Conservation (phyloP, 2,113 vertebrate species). For the Phodopus roborovskii region DNA sequence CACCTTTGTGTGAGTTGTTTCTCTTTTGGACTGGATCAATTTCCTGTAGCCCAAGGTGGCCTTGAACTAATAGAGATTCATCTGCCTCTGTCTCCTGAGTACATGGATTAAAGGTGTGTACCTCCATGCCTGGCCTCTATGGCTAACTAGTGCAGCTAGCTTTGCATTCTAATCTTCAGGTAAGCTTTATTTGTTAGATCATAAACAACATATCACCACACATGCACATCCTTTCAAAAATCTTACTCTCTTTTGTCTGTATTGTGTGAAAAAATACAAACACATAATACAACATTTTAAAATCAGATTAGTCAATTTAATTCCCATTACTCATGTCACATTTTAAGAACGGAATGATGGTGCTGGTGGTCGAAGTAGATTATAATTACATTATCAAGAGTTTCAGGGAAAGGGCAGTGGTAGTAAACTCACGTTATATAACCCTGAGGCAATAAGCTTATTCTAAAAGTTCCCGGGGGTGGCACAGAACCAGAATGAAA, state of each 20-base stretch:
- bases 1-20: too few relatives aligned
- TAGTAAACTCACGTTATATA: background rate
- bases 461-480: background rate
- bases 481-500: background rate
- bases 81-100: too few relatives aligned
- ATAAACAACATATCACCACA: too few relatives aligned
- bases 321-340: background rate
- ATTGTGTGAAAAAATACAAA: background rate
- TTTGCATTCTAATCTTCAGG: too few relatives aligned
- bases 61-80: too few relatives aligned
- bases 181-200: too few relatives aligned
- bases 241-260: background rate
- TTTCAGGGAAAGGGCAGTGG: background rate
- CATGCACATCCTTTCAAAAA: background rate
- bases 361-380: accelerated
- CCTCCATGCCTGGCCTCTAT: too few relatives aligned
- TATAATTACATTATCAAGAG: background rate
- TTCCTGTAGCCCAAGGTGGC: too few relatives aligned
- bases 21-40: too few relatives aligned
- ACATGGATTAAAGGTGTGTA: too few relatives aligned
- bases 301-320: background rate
- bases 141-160: too few relatives aligned
- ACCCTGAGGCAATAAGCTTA: background rate
- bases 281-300: background rate
- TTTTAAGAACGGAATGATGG: background rate